These are phyloP conservation scores for Physeter macrocephalus DNA, from an alignment of 2,113 vertebrate genomes.

Conservation along the genomic window DNA sequence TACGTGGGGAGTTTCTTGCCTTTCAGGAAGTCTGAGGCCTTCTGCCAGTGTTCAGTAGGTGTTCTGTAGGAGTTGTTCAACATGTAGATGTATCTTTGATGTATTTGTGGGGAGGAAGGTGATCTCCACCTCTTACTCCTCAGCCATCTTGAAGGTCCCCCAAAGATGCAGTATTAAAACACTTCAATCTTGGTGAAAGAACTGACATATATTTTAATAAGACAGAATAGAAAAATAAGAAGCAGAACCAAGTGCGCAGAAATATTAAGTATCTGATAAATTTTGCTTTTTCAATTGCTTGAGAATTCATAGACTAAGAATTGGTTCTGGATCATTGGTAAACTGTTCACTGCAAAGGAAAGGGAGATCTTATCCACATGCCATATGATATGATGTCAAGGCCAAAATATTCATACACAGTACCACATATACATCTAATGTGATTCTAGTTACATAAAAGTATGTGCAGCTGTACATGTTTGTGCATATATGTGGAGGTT, in stretches of 20 bases:
- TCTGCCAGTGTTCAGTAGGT: no score
- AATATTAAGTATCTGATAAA: background rate
- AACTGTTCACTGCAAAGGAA: background rate
- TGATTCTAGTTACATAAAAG: background rate
- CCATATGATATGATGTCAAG: background rate
- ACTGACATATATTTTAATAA: background rate
- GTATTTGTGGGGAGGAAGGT: no score
- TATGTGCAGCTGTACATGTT: background rate
- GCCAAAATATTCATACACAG: background rate
- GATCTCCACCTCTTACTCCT: no score
- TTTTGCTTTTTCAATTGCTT: background rate
- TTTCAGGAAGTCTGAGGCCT: no score
- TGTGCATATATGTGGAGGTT: background rate
- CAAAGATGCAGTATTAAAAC: background rate
- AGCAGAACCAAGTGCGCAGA: background rate
- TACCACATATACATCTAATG: background rate
- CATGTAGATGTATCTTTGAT: no score
- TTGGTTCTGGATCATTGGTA: background rate
- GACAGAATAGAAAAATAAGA: background rate
- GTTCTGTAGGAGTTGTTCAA: no score
- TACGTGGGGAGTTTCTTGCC: no score
- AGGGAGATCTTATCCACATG: background rate
- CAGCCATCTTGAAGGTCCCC: no score
- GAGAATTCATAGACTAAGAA: background rate
- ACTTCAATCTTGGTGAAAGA: background rate